phyloP scores from a whole-genome alignment of 2,888 invertebrate genomes.

The Mamestra brassicae region DNA sequence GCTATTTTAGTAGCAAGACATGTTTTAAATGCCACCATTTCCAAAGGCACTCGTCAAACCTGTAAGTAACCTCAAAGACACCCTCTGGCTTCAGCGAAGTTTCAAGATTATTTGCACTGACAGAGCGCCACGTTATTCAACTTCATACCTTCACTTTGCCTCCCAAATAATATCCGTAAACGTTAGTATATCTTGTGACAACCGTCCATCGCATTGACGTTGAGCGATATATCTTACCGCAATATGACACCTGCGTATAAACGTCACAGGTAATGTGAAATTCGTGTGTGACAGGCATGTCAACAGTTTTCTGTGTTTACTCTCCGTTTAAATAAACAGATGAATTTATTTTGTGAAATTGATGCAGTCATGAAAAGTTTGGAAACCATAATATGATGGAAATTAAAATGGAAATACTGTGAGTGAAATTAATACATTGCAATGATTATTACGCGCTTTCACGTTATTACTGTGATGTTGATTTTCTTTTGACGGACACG shows the following conservation, averaged over 20 bases:
- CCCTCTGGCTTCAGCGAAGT: background rate
- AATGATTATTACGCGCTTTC: background rate
- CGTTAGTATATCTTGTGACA: background rate
- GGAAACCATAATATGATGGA: background rate
- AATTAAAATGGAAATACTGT: background rate
- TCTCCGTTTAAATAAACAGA: conserved; percentile 22
- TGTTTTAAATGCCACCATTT: no score
- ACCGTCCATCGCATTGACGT: conserved; percentile 12
- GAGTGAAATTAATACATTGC: background rate
- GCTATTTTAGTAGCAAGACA: no score
- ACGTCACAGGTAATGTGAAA: conserved; percentile 32
- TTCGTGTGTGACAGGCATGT: conserved; percentile 14
- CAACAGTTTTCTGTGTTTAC: background rate
- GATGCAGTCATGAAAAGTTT: background rate
- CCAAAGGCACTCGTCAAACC: no score
- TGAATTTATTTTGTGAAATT: conserved; percentile 12
- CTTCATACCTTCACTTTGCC: background rate
- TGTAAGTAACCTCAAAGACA: background rate
- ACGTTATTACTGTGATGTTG: conserved; percentile 1
- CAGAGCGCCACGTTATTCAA: background rate
- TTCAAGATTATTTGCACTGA: background rate
- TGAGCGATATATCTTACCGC: conserved; percentile 25
- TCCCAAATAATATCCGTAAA: conserved; percentile 8
- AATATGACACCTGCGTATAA: conserved; percentile 13
- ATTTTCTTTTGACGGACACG: conserved; percentile 2